phyloP scores from a whole-genome alignment of 2,888 invertebrate genomes.

The Hipparchia semele region DNA sequence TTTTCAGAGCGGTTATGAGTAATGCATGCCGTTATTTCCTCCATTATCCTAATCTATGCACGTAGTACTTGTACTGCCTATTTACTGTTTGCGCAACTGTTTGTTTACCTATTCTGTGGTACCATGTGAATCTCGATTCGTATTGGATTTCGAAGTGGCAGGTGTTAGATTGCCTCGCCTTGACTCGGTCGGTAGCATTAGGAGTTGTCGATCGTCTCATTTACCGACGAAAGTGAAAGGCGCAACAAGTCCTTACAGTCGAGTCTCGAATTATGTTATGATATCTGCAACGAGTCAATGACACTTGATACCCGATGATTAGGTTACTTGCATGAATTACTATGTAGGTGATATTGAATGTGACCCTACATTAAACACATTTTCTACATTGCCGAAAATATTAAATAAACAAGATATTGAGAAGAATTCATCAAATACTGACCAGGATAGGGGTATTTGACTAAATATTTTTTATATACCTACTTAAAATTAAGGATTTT shows the following conservation, averaged over 20 bases:
- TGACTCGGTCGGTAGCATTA: constrained; percentile 50
- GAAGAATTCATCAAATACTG: too few species aligned
- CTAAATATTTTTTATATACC: too few species aligned
- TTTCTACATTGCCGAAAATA: too few species aligned
- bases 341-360: neutral
- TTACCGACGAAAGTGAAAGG: constrained; percentile 61
- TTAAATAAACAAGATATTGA: too few species aligned
- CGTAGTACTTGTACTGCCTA: constrained; percentile 44
- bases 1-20: constrained; percentile 60
- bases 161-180: constrained; percentile 51
- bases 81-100: constrained; percentile 62
- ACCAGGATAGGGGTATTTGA: too few species aligned
- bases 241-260: constrained; percentile 37
- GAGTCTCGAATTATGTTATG: constrained; percentile 36
- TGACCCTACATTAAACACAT: neutral
- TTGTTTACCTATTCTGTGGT: constrained; percentile 63
- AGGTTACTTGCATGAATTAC: constrained; percentile 12
- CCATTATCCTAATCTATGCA: constrained; percentile 63
- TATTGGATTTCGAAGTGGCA: constrained; percentile 49
- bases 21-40: constrained; percentile 61
- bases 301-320: constrained; percentile 22
- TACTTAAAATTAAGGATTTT: too few species aligned
- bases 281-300: constrained; percentile 20
- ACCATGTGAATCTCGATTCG: constrained; percentile 55
- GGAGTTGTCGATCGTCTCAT: constrained; percentile 54